Evolutionary conservation across 2,113 vertebrate genomes (phyloP).

Genomic region (Protobothrops mucrosquamatus): DNA sequence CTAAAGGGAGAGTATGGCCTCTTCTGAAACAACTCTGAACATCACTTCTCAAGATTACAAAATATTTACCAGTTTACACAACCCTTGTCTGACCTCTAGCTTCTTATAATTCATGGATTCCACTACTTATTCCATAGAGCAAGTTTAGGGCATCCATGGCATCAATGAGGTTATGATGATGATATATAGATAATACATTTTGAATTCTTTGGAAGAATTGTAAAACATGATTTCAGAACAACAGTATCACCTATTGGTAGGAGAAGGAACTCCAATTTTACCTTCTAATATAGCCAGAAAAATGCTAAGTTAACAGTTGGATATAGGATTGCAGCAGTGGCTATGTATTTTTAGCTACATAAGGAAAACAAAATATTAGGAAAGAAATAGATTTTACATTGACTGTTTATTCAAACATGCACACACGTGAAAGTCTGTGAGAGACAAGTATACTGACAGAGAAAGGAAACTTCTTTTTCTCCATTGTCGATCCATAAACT

Average conservation of each 20-base stretch:
- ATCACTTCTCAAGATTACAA: background rate
- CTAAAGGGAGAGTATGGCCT: background rate
- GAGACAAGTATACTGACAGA: background rate
- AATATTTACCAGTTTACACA: background rate
- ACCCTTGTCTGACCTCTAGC: background rate
- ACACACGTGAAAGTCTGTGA: background rate
- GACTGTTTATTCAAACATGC: background rate
- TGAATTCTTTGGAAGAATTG: background rate
- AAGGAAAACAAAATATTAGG: background rate
- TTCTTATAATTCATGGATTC: background rate
- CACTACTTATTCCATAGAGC: background rate
- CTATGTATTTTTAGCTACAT: background rate
- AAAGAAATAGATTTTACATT: background rate
- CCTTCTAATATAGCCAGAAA: background rate
- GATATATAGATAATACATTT: background rate
- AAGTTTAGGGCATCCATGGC: background rate
- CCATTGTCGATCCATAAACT: background rate
- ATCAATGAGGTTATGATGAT: background rate
- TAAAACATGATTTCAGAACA: background rate
- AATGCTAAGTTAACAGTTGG: background rate
- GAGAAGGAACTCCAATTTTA: background rate
- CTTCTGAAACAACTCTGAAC: background rate
- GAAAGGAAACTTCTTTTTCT: background rate
- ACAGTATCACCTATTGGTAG: slow-evolving; percentile 1
- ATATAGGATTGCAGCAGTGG: background rate